Evolutionary conservation across 2,888 invertebrate species (phyloP).

Genomic region (Sarcophaga subvicina): DNA sequence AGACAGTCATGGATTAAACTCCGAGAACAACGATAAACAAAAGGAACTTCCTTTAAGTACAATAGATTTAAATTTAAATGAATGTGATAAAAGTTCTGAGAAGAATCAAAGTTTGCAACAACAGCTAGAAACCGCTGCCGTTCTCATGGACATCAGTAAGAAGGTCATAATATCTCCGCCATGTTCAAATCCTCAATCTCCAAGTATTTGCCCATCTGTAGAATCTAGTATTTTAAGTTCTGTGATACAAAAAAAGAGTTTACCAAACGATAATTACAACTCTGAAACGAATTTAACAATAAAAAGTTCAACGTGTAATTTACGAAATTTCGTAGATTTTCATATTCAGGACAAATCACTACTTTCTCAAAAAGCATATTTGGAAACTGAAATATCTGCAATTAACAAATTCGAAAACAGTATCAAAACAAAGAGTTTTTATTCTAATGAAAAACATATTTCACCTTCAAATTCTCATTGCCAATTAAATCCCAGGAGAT

Average conservation of each 20-base stretch:
- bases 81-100: slow-evolving; percentile 69
- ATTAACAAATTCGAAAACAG: slow-evolving; percentile 27
- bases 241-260: slow-evolving; percentile 82
- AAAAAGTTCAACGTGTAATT: slow-evolving; percentile 75
- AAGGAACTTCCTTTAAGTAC: background rate
- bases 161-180: slow-evolving; percentile 81
- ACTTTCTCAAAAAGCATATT: slow-evolving; percentile 2
- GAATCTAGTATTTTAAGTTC: slow-evolving; percentile 81
- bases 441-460: slow-evolving; percentile 2
- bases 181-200: slow-evolving; percentile 81
- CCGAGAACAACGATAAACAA: background rate
- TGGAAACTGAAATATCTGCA: background rate
- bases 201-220: slow-evolving; percentile 74
- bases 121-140: slow-evolving; percentile 81
- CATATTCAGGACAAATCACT: slow-evolving; percentile 76
- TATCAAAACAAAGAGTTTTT: slow-evolving; percentile 20
- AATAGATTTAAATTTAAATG: background rate
- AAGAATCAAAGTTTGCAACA: slow-evolving; percentile 79
- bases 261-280: slow-evolving; percentile 75
- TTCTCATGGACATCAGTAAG: slow-evolving; percentile 82
- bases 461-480: slow-evolving; percentile 22
- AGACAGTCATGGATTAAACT: background rate
- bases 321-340: slow-evolving; percentile 80
- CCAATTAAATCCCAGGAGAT: slow-evolving; percentile 71
- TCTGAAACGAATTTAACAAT: slow-evolving; percentile 76